phyloP scores from a whole-genome alignment of 2,888 invertebrate species.

The Cosmia trapezina region DNA sequence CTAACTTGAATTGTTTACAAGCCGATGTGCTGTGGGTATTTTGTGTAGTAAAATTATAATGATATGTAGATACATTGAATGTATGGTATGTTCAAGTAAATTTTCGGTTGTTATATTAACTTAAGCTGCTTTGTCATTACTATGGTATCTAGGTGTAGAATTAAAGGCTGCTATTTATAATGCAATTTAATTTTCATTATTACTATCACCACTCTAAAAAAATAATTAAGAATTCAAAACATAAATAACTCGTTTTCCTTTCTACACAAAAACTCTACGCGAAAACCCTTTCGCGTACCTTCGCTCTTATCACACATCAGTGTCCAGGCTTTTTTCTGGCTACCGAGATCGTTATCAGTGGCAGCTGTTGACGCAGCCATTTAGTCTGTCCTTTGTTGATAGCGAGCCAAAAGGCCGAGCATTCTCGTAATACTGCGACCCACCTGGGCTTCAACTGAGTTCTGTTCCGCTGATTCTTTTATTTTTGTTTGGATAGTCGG shows the following conservation, averaged over 20 bases:
- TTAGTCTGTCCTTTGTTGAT: conserved; percentile 60
- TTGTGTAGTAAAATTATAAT: background rate
- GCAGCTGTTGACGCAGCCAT: conserved; percentile 57
- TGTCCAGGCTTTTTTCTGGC: conserved; percentile 52
- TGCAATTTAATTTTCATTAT: background rate
- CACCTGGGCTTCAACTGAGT: conserved; percentile 52
- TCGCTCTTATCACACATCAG: conserved; percentile 52
- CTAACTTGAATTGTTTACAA: conserved; percentile 35
- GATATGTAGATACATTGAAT: background rate
- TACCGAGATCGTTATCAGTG: conserved; percentile 56
- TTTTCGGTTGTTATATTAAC: background rate
- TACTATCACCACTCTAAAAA: background rate
- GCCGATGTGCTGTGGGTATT: background rate
- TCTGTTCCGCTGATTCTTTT: conserved; percentile 31
- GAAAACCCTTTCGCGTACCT: conserved; percentile 28
- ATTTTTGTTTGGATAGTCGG: conserved; percentile 30
- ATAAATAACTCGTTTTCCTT: background rate
- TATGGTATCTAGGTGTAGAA: background rate
- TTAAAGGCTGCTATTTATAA: background rate
- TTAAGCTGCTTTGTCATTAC: background rate
- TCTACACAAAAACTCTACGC: conserved; percentile 4
- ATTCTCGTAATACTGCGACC: conserved; percentile 36
- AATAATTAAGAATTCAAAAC: background rate
- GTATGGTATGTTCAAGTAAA: background rate
- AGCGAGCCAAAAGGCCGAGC: conserved; percentile 52